Conservation (phyloP, 2,113 vertebrate genomes). For the Cebus imitator region DNA sequence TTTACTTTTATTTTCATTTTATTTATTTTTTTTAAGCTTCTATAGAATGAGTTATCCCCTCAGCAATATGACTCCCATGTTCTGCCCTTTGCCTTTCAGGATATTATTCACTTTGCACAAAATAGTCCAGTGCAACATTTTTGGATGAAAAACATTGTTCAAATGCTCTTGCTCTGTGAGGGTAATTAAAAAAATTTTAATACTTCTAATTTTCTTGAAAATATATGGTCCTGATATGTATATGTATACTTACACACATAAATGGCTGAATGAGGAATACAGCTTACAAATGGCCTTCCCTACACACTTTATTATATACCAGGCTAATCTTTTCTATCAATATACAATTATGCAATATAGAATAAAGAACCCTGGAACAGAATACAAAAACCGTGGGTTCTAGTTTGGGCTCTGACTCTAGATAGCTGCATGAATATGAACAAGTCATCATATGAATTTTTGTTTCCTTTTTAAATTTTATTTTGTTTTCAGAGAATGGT, state of each 20-base stretch:
- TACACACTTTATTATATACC: background rate
- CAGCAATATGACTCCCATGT: background rate
- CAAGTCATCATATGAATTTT: background rate
- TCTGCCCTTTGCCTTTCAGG: slow-evolving; percentile 5
- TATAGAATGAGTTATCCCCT: background rate
- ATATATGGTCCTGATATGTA: background rate
- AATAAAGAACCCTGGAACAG: background rate
- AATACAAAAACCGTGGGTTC: background rate
- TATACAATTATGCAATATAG: background rate
- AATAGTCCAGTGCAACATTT: background rate
- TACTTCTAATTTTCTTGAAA: slow-evolving; percentile 6
- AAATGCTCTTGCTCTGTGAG: background rate
- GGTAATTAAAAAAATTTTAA: background rate
- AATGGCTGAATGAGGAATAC: background rate
- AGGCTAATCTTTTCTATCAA: background rate
- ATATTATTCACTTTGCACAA: slow-evolving; percentile 19
- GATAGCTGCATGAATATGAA: background rate
- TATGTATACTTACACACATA: background rate
- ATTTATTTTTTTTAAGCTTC: background rate
- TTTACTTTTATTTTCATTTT: background rate
- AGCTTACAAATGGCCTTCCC: background rate
- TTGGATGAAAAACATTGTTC: background rate
- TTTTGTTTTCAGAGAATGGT: background rate
- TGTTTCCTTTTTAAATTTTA: background rate
- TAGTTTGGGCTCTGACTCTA: background rate